phyloP scores from a whole-genome alignment of 2,113 vertebrate genomes.

The Carollia perspicillata region DNA sequence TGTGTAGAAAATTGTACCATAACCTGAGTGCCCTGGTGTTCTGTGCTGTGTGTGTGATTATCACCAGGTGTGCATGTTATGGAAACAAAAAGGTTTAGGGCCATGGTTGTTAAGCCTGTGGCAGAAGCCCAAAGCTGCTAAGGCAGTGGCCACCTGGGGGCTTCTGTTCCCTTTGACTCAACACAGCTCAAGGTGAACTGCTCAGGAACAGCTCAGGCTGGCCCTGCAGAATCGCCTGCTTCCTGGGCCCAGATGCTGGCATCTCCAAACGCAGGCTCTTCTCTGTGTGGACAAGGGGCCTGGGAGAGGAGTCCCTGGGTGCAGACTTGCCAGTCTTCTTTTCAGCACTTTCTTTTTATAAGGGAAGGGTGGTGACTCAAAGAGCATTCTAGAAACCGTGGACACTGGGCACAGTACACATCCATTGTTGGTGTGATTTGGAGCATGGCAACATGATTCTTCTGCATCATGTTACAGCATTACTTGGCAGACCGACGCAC shows the following conservation, averaged over 20 bases:
- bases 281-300: background rate
- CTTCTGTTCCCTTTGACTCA: background rate
- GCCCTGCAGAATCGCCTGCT: background rate
- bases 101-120: background rate
- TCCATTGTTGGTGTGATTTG: background rate
- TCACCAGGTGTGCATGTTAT: background rate
- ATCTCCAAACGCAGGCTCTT: background rate
- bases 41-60: background rate
- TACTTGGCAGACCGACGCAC: background rate
- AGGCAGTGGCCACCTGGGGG: background rate
- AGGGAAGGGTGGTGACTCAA: background rate
- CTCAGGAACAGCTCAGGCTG: background rate
- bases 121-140: background rate
- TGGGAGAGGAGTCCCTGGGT: background rate
- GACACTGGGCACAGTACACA: background rate
- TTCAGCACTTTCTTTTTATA: background rate
- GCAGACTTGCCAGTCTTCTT: background rate
- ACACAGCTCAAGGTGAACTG: background rate
- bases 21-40: fast-evolving
- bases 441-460: background rate
- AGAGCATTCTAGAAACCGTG: background rate
- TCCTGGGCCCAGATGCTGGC: background rate
- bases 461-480: background rate
- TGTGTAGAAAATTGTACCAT: background rate
- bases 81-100: background rate